Percentiles rank a stretch among this genome's conserved stretches.
Conservation (phyloP, 1,140 invertebrate genomes). For the Linepithema humile region DNA sequence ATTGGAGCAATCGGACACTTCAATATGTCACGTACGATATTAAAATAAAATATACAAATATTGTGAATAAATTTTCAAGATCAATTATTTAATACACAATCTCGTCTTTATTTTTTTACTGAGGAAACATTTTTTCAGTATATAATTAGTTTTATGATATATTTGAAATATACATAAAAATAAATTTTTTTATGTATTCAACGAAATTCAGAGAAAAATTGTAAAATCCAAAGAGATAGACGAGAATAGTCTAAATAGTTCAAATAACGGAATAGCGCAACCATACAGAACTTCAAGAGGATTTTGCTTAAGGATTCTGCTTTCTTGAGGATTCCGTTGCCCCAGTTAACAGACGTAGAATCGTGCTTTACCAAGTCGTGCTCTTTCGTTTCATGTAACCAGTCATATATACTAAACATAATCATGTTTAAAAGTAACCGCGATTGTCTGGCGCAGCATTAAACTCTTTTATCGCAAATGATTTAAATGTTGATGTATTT, state of each 20-base stretch:
- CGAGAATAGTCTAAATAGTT: background rate
- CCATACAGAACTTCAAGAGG: background rate
- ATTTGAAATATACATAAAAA: too few species aligned
- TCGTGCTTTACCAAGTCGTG: background rate
- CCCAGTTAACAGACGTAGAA: constrained; percentile 24
- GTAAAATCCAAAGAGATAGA: background rate
- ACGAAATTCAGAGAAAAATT: background rate
- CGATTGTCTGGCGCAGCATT: background rate
- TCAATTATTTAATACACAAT: background rate
- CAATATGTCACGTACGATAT: background rate
- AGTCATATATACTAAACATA: background rate
- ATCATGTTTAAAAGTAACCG: background rate
- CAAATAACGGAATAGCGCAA: background rate
- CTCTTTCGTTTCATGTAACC: constrained; percentile 7
- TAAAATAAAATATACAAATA: background rate
- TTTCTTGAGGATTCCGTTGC: background rate
- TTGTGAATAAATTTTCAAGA: constrained; percentile 20
- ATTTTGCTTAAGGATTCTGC: background rate
- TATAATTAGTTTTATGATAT: too few species aligned
- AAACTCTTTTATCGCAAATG: background rate
- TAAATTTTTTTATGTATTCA: too few species aligned
- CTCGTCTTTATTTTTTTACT: background rate
- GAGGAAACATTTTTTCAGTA: background rate
- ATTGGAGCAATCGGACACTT: background rate
- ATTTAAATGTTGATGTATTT: background rate